Conservation (phyloP, 2,797 vertebrate species). For the Sorex maritimensis region DNA sequence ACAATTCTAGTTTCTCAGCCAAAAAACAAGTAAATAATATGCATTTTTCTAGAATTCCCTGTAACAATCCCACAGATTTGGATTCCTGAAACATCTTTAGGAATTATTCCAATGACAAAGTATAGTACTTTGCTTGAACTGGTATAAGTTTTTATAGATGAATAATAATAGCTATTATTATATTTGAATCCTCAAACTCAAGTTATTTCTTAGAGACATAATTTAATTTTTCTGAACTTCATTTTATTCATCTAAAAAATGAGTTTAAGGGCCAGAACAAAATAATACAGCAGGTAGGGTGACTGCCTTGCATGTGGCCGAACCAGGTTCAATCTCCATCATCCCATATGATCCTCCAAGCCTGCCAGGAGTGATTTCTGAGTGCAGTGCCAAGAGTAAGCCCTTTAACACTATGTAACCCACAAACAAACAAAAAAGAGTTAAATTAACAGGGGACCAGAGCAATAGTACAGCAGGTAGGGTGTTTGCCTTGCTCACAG, state of each 20-base stretch:
- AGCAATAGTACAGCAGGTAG: too few relatives aligned
- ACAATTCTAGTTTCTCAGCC: too few relatives aligned
- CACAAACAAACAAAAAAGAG: too few relatives aligned
- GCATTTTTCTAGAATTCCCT: slow-evolving; percentile 16
- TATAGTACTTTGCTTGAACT: slow-evolving; percentile 31
- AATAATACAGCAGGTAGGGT: too few relatives aligned
- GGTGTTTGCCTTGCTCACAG: too few relatives aligned
- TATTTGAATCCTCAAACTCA: background rate
- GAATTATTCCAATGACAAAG: slow-evolving; percentile 41
- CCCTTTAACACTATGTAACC: too few relatives aligned
- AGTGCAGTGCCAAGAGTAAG: too few relatives aligned
- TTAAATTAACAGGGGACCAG: too few relatives aligned
- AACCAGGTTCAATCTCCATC: too few relatives aligned
- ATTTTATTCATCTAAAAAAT: slow-evolving; percentile 37
- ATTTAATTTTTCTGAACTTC: slow-evolving; percentile 41
- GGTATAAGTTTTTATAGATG: background rate
- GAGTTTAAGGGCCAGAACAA: background rate
- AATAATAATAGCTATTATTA: background rate
- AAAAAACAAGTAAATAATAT: background rate
- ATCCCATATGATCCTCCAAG: too few relatives aligned
- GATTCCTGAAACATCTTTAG: slow-evolving; percentile 56
- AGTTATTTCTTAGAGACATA: background rate
- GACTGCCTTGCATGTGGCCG: too few relatives aligned
- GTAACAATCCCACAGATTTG: slow-evolving; percentile 12
- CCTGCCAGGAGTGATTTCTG: too few relatives aligned